These are phyloP conservation scores for Ailuropoda melanoleuca DNA, from an alignment of 2,113 vertebrate genomes.

Conservation along the genomic window DNA sequence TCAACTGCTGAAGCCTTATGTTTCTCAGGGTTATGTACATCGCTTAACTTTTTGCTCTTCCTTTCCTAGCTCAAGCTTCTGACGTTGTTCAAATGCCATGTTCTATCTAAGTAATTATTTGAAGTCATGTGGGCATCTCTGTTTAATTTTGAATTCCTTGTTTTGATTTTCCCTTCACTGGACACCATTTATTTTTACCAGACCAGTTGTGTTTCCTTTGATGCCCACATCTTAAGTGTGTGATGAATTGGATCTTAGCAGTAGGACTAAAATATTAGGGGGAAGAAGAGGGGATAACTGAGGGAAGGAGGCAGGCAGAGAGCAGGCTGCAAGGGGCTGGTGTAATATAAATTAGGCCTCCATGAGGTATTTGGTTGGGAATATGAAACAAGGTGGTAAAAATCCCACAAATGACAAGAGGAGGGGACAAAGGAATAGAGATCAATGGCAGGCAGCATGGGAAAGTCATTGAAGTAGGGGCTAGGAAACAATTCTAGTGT, in stretches of 20 bases:
- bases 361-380: neutral
- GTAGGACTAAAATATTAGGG: neutral
- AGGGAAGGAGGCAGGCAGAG: neutral
- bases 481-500: neutral
- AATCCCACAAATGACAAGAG: neutral
- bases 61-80: neutral
- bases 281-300: neutral
- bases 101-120: conserved; percentile 37
- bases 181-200: neutral
- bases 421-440: neutral
- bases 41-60: neutral
- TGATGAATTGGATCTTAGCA: neutral
- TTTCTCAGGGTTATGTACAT: neutral
- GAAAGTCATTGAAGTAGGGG: neutral
- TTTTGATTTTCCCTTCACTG: neutral
- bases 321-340: neutral
- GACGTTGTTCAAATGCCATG: conserved; percentile 5
- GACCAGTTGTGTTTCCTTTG: neutral
- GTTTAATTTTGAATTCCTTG: conserved; percentile 41
- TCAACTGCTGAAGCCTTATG: neutral
- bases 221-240: neutral
- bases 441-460: neutral
- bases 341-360: neutral
- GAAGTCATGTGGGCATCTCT: neutral
- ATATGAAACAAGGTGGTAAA: neutral